A percentile compares a stretch with the other conserved stretches of the same genome.
Conservation (phyloP, 2,888 invertebrate genomes). For the Cynaeus angustus region DNA sequence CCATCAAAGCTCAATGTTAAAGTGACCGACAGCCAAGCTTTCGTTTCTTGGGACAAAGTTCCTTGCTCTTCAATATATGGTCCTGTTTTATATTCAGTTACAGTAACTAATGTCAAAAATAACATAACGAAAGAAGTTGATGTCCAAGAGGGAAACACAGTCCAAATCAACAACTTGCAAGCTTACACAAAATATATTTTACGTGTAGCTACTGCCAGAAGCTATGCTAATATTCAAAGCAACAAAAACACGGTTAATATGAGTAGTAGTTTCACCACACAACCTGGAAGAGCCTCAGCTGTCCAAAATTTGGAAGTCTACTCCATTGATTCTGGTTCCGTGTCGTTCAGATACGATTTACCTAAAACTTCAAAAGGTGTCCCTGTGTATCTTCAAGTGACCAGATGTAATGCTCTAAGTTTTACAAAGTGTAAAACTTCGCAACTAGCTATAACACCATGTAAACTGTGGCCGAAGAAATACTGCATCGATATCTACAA, state of each 20-base stretch:
- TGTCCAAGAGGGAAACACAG: conserved; percentile 56
- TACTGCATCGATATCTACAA: conserved; percentile 62
- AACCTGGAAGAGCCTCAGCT: conserved; percentile 64
- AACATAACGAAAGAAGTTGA: conserved; percentile 54
- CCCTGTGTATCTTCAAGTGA: conserved; percentile 60
- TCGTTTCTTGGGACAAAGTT: conserved; percentile 63
- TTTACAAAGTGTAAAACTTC: conserved; percentile 60
- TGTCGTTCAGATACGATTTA: conserved; percentile 64
- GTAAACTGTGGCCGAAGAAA: conserved; percentile 63
- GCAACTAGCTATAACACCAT: conserved; percentile 57
- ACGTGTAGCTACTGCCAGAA: conserved; percentile 61
- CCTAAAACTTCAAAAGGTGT: conserved; percentile 60
- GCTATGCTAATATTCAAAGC: conserved; percentile 55
- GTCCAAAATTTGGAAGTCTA: conserved; percentile 65
- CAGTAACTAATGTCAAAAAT: conserved; percentile 53
- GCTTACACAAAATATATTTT: conserved; percentile 63
- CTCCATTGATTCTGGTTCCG: conserved; percentile 60
- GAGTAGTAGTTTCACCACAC: conserved; percentile 62
- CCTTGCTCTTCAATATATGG: conserved; percentile 62
- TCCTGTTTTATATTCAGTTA: conserved; percentile 60
- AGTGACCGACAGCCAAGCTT: conserved; percentile 57
- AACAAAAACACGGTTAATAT: conserved; percentile 53
- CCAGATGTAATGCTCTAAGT: conserved; percentile 60
- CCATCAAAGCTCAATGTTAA: conserved; percentile 62
- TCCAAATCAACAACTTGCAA: conserved; percentile 59